phyloP scores from a whole-genome alignment of 2,888 invertebrate species.

The Drosophila emarginata region DNA sequence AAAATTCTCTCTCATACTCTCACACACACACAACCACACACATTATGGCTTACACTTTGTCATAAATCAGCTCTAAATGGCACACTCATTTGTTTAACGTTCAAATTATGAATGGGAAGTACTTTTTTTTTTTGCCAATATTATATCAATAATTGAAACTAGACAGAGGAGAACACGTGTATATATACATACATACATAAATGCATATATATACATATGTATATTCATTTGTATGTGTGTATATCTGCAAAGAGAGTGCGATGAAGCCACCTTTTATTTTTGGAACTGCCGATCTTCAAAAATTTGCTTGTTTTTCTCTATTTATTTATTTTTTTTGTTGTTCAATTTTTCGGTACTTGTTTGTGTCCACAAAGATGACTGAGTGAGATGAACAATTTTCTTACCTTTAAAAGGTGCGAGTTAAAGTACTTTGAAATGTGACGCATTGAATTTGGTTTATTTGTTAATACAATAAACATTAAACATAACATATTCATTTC shows the following conservation, averaged over 20 bases:
- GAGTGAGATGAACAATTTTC: not conserved
- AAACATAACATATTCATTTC: slow-evolving; percentile 4
- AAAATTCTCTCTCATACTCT: not conserved
- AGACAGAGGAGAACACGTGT: not conserved
- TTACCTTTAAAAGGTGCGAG: slow-evolving; percentile 5
- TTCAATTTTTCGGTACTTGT: not conserved
- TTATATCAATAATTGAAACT: not conserved
- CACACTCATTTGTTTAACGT: slow-evolving; percentile 14
- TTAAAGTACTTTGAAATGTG: slow-evolving; percentile 1
- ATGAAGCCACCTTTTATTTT: slow-evolving; percentile 15
- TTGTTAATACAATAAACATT: not conserved
- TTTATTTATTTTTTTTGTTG: not conserved
- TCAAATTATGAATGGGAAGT: slow-evolving; percentile 6
- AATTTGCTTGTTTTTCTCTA: too few species aligned
- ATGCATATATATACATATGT: not conserved
- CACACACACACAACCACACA: not conserved
- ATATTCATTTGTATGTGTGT: not conserved
- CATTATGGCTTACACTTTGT: not conserved
- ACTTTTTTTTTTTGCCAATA: not conserved
- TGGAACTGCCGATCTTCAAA: slow-evolving; percentile 2
- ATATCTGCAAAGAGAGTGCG: not conserved
- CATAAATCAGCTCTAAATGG: not conserved
- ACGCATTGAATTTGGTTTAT: slow-evolving; percentile 10
- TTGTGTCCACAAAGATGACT: slow-evolving; percentile 11
- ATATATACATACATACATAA: not conserved